Evolutionary conservation across 2,797 vertebrate genomes (phyloP).

Genomic region (Falco rusticolus): DNA sequence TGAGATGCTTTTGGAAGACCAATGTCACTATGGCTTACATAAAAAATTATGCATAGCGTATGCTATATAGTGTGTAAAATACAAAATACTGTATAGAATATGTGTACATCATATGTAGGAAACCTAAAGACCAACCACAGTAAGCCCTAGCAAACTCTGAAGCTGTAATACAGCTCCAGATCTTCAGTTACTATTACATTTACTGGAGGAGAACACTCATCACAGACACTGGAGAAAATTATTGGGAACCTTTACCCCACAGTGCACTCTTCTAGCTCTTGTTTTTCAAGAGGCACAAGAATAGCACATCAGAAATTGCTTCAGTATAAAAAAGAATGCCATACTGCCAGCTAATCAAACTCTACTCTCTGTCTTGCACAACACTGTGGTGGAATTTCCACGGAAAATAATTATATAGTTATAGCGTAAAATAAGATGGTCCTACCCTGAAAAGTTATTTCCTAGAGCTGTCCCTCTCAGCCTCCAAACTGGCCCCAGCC

Average conservation of each 20-base stretch:
- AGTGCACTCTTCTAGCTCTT: background rate
- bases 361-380: background rate
- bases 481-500: background rate
- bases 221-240: background rate
- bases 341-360: background rate
- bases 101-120: background rate
- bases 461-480: background rate
- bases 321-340: background rate
- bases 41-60: background rate
- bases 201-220: background rate
- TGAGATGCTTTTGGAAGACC: background rate
- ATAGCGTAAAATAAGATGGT: background rate
- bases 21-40: background rate
- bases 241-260: background rate
- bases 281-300: background rate
- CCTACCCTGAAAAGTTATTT: background rate
- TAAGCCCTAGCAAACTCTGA: background rate
- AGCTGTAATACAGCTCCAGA: background rate
- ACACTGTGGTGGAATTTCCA: background rate
- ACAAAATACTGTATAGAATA: background rate
- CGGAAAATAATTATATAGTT: background rate
- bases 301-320: background rate
- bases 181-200: background rate
- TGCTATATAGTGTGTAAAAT: background rate
- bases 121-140: background rate